Evolutionary conservation across 2,113 vertebrate genomes (phyloP), one percentile per base, ranked within the genome.

Genomic region (Psittacus erithacus): DNA sequence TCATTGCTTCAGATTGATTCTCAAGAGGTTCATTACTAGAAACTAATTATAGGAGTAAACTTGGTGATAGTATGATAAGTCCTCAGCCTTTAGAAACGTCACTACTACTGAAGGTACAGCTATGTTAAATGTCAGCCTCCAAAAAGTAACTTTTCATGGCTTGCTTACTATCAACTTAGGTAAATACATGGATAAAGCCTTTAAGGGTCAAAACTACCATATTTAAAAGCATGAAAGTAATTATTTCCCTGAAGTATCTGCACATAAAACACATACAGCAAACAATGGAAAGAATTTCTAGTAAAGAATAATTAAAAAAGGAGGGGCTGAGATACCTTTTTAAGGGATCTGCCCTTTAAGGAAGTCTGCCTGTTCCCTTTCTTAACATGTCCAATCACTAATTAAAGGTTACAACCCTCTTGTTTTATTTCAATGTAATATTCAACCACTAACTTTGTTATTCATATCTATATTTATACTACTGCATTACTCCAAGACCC

Each of bases 1-100:
- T 95, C 65, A 74, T 29, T 18, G 86, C 86, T 93, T 82, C 18
- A n/a, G 82, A 86, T 82, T 65, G 71, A 95, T 94, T 95, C 87
- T 92, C 92, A 86, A 67, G 49, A 77, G 83, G 50, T 33, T 20
- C 50, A 79, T 76, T 67, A 62, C 73, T 73, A 41, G 68, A 50
- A 70, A 16, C 41, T 38, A 88, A 41, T 47, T 52, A 71, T 33
- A 84, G 59, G 15, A 78, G 64, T 74, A 90, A 13, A 67, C 71
- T 77, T 70, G 27, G 93, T 78, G 86, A 69, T 77, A 79, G 35
- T 64, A 86, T 74, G 62, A 46, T 64, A 67, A 78, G 65, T 75
- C n/a, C 60, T 82, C 60, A 64, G 71, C 82, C 92, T 85, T 71
- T 28, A 13, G 78, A 95, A 96, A 93, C 82, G 88, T 84, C 95